These are phyloP conservation scores for Anoplolepis gracilipes DNA, from an alignment of 1,140 invertebrate genomes.

Conservation along the genomic window DNA sequence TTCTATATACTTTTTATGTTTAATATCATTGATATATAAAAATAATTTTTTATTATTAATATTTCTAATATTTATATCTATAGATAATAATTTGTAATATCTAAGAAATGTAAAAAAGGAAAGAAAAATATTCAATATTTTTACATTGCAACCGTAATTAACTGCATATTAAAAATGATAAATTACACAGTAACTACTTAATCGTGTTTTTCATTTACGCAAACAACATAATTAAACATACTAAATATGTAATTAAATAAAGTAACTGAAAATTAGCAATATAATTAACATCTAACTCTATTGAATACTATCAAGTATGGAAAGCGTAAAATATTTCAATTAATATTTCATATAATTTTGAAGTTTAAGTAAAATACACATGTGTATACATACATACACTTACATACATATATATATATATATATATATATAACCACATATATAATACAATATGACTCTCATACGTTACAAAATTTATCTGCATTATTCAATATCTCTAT, in stretches of 20 bases:
- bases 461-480: background rate
- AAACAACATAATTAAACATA: background rate
- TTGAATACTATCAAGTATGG: background rate
- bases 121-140: background rate
- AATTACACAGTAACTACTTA: background rate
- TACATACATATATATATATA: background rate
- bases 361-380: background rate
- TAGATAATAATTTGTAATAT: background rate
- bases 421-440: too few relatives aligned
- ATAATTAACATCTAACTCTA: conserved; percentile 25
- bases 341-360: conserved; percentile 5
- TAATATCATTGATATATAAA: background rate
- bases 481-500: background rate
- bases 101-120: background rate
- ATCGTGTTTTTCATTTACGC: background rate
- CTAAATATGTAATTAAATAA: conserved; percentile 25
- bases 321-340: background rate
- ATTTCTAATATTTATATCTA: background rate
- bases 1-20: background rate
- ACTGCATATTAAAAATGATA: background rate
- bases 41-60: conserved; percentile 1
- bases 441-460: background rate
- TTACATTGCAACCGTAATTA: too few relatives aligned
- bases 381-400: background rate
- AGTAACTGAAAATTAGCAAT: background rate